Base-by-base conservation (phyloP, 2,888 invertebrate species). In the Sialis lutaria region DNA sequence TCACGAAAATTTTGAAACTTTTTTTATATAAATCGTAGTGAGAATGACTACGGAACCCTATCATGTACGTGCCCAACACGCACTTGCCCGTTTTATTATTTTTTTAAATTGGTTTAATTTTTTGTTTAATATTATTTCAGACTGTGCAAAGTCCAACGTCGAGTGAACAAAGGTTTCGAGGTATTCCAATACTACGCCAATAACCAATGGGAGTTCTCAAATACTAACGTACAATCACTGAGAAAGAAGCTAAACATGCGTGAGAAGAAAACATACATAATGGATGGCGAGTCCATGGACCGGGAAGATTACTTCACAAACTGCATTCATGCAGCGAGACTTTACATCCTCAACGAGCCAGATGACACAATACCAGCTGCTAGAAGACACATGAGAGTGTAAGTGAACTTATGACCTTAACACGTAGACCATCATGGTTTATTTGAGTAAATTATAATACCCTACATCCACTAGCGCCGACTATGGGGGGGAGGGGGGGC, bases 131-230 rank as follows among this genome's bases (percentile, higher is more conserved):
- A 2, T 22, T 22, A 22, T 22, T 22, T 22, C 61, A 91, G 90
- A 32, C 69, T 91, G 58, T 81, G 85, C 58, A 76, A 81, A 44
- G 82, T 90, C 2, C 91, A 91, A 54, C 78, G 80, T 48, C 77
- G 87, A 42, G 83, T 93, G 55, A 74, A 74, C 52, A 87, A 88
- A 67, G 87, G 91, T 0, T 86, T 90, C 58, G 85, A 87, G 57
- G 84, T 87, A 0, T 83, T 93, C 57, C 87, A 90, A 59, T 92
- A 90, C 61, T 93, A 93, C 65, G 89, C 91, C 0, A 87, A 84
- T 60, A 86, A 87, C 59, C 87, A 89, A 51, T 93, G 93, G 92
- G 82, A 84, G 58, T 89, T 90, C 62, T 78, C 79, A 41, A 87
- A 85, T 13, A 72, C 78, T 44, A 74, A 77, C 51, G 73, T 79